These are phyloP conservation scores for Chaenocephalus aceratus DNA, from an alignment of 2,113 vertebrate species.

Conservation along the genomic window DNA sequence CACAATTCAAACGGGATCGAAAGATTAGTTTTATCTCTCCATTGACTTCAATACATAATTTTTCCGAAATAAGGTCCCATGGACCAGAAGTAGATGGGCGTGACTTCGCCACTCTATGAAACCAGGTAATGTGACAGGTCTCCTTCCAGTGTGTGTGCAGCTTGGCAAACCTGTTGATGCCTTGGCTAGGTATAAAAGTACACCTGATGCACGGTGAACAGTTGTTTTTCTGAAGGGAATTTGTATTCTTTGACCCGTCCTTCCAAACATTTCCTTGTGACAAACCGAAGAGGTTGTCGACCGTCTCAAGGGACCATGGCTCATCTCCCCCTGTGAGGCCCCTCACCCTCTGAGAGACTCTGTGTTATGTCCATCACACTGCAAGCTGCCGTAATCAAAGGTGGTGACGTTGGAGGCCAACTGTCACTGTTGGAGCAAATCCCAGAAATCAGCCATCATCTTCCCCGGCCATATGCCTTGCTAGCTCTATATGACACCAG, in stretches of 20 bases:
- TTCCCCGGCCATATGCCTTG: constrained; percentile 64
- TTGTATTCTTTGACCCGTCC: constrained; percentile 47
- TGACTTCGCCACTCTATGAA: background rate
- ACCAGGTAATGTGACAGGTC: constrained; percentile 61
- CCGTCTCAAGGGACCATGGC: constrained; percentile 25
- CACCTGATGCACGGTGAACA: constrained; percentile 58
- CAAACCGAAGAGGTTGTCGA: constrained; percentile 25
- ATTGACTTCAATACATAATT: no score
- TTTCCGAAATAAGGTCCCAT: no score
- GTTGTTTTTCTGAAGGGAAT: constrained; percentile 42
- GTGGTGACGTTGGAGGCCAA: constrained; percentile 78
- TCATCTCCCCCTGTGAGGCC: constrained; percentile 37
- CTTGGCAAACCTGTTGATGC: constrained; percentile 65
- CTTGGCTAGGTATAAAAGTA: constrained; percentile 40
- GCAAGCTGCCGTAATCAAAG: constrained; percentile 70
- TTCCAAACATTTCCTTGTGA: constrained; percentile 26
- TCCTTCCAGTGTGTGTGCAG: constrained; percentile 50
- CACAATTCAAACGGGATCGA: no score
- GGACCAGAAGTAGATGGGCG: no score
- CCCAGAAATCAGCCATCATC: constrained; percentile 78
- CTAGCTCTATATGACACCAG: constrained; percentile 58
- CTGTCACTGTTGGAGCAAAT: constrained; percentile 79
- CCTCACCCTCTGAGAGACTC: constrained; percentile 24
- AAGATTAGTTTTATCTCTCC: no score
- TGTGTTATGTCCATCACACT: constrained; percentile 48